Base-by-base conservation (phyloP, 1,140 invertebrate genomes). In the Coenobita brevimanus region DNA sequence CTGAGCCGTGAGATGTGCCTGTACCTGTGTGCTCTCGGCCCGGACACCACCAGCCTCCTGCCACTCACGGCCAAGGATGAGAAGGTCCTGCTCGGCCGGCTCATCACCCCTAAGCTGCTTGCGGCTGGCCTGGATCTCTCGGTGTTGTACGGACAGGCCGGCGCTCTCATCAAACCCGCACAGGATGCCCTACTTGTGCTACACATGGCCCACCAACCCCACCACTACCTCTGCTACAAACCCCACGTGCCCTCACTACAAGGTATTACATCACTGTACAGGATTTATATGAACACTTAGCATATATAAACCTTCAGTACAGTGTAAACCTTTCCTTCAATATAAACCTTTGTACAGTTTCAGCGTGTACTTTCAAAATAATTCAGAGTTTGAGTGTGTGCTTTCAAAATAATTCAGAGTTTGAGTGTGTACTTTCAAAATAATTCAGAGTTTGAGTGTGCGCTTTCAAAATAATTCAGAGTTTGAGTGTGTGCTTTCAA, bases 61-160 rank as follows among this genome's bases (percentile, higher is more conserved):
- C 83, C 83, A 15, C 75, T 86, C 17, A 86, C 83, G 36, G 73
- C 46, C 83, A 86, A 86, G 24, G 83, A 86, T 69, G 83, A 86
- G 36, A 86, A 43, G 21, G 75, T 86, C 10, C 33, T 86, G 15
- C 50, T 86, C 60, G 50, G 60, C 6, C 75, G 73, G 10, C 50
- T 67, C 27, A 79, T 86, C 38, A 78, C 83, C 13, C 75, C 83
- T 38, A 86, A 86, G 60, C 75, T 86, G 27, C 73, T 86, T 24
- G 36, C 75, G 38, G 60, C 75, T 46, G 83, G 83, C 2, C 67
- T 86, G 60, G 83, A 86, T 50, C 83, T 86, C 3, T 78, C 83
- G 43, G 83, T 86, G n/a, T 36, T 86, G 3, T 86, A 79, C 69
- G 83, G 73, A 46, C 57, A 79, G 21, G 79, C 79, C 73, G 75